Evolutionary conservation across 1,140 invertebrate genomes (phyloP).

Genomic region (Lordiphosa mommai): DNA sequence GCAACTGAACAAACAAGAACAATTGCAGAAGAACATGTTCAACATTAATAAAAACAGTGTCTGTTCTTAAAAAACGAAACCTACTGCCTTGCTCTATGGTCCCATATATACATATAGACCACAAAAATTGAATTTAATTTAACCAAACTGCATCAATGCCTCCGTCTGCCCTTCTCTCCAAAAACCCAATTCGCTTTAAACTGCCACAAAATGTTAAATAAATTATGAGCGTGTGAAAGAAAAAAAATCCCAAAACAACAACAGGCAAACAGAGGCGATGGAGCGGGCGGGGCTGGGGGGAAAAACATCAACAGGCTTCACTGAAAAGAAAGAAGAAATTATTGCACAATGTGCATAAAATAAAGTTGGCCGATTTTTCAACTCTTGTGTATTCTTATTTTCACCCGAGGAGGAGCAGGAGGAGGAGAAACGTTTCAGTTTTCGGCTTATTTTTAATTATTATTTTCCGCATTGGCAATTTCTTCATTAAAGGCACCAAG

Average conservation of each 20-base stretch:
- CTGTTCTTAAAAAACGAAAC: too few relatives aligned
- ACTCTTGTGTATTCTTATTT: constrained; percentile 27
- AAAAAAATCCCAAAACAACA: constrained; percentile 30
- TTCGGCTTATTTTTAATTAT: constrained; percentile 70
- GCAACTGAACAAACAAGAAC: too few relatives aligned
- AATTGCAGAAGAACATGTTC: too few relatives aligned
- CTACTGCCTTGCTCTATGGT: too few relatives aligned
- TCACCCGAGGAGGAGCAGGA: constrained; percentile 2
- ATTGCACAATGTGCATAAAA: constrained; percentile 48
- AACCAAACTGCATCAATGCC: background rate
- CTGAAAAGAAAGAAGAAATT: constrained; percentile 14
- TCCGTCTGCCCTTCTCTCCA: background rate
- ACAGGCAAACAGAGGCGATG: constrained; percentile 5
- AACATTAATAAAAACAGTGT: too few relatives aligned
- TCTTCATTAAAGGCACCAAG: constrained; percentile 57
- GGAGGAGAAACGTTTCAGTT: constrained; percentile 21
- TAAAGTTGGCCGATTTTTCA: constrained; percentile 34
- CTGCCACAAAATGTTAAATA: constrained; percentile 53
- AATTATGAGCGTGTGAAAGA: constrained; percentile 38
- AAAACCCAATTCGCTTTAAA: constrained; percentile 30
- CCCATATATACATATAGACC: too few relatives aligned
- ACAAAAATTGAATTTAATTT: too few relatives aligned
- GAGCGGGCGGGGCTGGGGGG: background rate
- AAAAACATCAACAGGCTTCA: constrained; percentile 13
- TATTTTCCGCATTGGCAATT: constrained; percentile 73